phyloP scores from a whole-genome alignment of 2,888 invertebrate genomes.

The Podotricha telesiphe region DNA sequence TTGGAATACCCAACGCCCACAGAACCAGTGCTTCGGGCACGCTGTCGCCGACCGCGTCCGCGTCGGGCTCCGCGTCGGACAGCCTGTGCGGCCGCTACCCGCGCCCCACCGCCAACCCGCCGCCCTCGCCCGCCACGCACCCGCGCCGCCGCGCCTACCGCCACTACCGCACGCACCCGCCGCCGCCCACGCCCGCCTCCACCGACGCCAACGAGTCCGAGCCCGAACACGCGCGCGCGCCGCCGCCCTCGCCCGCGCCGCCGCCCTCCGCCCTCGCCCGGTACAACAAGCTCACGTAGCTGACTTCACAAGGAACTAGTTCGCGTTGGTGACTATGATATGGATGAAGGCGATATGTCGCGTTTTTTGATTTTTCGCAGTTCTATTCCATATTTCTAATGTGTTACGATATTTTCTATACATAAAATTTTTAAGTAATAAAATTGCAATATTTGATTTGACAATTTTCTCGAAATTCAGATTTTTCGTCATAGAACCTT shows the following conservation, averaged over 20 bases:
- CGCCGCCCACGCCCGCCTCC: constrained; percentile 97
- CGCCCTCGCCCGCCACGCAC: constrained; percentile 91
- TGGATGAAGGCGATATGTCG: too few species aligned
- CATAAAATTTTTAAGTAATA: too few species aligned
- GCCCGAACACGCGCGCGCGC: constrained; percentile 89
- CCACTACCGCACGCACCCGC: constrained; percentile 92
- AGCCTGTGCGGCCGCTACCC: constrained; percentile 89
- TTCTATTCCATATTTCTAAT: too few species aligned
- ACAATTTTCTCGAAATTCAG: too few species aligned
- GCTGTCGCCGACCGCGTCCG: constrained; percentile 31
- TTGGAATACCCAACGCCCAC: too few species aligned
- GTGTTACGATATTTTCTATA: too few species aligned
- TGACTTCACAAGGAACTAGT: too few species aligned
- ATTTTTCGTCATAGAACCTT: too few species aligned
- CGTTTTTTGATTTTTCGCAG: too few species aligned
- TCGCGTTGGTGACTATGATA: too few species aligned
- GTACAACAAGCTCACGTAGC: neutral
- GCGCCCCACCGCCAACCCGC: constrained; percentile 94
- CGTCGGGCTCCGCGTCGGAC: constrained; percentile 82
- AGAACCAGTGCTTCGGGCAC: constrained; percentile 39
- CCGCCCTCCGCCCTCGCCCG: constrained; percentile 61
- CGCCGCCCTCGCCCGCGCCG: constrained; percentile 92
- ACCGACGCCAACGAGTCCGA: constrained; percentile 97
- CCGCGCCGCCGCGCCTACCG: constrained; percentile 90
- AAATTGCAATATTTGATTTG: too few species aligned